Evolutionary conservation across 2,888 invertebrate species (phyloP), one percentile per base, ranked within the genome.

Genomic region (Lasioglossum calceatum): DNA sequence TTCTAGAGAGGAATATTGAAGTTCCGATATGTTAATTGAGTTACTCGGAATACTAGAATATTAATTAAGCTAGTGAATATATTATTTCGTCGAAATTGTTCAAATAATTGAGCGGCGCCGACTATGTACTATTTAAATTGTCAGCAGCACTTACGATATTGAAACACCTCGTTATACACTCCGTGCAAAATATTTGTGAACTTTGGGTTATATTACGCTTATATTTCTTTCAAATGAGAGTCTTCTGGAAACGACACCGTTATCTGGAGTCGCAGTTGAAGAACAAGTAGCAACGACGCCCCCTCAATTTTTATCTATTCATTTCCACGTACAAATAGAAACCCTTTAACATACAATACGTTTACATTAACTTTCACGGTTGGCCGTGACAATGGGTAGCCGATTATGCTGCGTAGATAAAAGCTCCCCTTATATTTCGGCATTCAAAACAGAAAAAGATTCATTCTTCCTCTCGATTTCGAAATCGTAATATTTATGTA

Each of bases 261-360:
- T 27, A 5, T 27, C 0, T 16, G 27, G 7, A 14, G 27, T 16
- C 14, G 3, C 8, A 2, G 23, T 2, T 23, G 27, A 61, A 32
- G 16, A 27, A 16, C 61, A 16, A 16, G 5, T 64, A 64, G 64
- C 27, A 23, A 32, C 32, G 16, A 7, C 64, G 16, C 32, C 4
- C 16, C 2, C 44, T n/a, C 8, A 19, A 72, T n/a, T n/a, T 72
- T n/a, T 72, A 47, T 72, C 19, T 47, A 47, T 44, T 47, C 27
- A 27, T 72, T 44, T 72, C 27, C 16, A 44, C 44, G 27, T 47
- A 8, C 44, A 64, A 32, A 32, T 32, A 64, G 64, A 27, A 27
- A 27, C 27, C 27, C 44, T 47, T 44, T 72, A 72, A 44, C 72
- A 72, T 72, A 72, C 72, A 72, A 72, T 47, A 27, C 27, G 72